Evolutionary conservation across 2,888 invertebrate species (phyloP).

Genomic region (Athalia rosae): DNA sequence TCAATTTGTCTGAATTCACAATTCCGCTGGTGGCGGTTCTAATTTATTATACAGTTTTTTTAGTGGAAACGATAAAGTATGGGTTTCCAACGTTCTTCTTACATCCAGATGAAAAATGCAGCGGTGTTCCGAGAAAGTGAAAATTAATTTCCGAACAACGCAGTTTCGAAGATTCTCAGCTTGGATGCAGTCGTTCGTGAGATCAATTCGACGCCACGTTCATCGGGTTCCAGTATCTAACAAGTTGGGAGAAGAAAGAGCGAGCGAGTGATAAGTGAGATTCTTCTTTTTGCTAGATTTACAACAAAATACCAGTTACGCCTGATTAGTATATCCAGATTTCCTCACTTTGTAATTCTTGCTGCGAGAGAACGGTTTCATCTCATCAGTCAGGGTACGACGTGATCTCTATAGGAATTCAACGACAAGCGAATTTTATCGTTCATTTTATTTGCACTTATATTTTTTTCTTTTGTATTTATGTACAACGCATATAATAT

Average conservation of each 20-base stretch:
- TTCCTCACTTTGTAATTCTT: constrained; percentile 18
- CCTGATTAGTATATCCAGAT: constrained; percentile 23
- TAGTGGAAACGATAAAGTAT: neutral
- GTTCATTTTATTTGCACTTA: constrained; percentile 15
- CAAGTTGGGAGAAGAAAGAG: constrained; percentile 7
- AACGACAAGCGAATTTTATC: neutral
- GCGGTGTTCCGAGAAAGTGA: constrained; percentile 22
- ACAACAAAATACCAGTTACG: constrained; percentile 13
- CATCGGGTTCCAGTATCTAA: neutral
- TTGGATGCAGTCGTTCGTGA: neutral
- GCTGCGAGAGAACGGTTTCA: constrained; percentile 27
- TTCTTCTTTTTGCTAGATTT: constrained; percentile 12
- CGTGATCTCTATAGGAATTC: constrained; percentile 1
- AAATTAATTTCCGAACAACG: constrained; percentile 4
- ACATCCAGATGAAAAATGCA: constrained; percentile 7
- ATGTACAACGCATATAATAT: constrained; percentile 19
- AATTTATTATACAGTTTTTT: no score
- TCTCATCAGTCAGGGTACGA: neutral
- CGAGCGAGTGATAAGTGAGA: constrained; percentile 10
- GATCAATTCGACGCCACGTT: constrained; percentile 4
- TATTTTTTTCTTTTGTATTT: neutral
- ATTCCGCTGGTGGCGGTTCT: no score
- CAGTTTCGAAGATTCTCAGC: neutral
- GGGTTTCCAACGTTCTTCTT: constrained; percentile 8
- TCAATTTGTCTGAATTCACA: no score